A percentile compares a stretch with the other conserved stretches of the same genome.
These are phyloP conservation scores for Bothrops jararaca DNA, from an alignment of 2,113 vertebrate genomes.

Conservation along the genomic window DNA sequence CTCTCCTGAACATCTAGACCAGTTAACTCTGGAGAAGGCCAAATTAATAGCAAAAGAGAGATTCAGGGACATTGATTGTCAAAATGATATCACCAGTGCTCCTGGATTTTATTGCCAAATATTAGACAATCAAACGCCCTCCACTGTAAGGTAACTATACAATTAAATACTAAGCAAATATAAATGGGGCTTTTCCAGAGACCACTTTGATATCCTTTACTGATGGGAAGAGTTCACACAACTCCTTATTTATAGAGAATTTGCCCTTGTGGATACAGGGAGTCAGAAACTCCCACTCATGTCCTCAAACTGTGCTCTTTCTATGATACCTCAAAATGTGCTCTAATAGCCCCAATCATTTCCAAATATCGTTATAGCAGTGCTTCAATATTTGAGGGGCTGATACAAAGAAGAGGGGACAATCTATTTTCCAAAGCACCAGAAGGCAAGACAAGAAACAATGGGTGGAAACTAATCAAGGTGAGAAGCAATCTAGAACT, in stretches of 20 bases:
- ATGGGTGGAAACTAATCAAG: not conserved
- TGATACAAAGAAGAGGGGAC: not conserved
- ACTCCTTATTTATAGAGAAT: not conserved
- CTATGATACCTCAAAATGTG: not conserved
- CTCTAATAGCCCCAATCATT: not conserved
- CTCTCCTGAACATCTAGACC: not conserved
- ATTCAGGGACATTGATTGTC: not conserved
- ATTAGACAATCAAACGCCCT: not conserved
- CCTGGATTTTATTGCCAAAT: not conserved
- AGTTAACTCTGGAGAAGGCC: not conserved
- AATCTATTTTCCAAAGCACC: not conserved
- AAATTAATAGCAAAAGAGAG: not conserved
- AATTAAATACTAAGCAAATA: not conserved
- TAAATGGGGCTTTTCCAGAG: no score
- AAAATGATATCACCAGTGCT: not conserved
- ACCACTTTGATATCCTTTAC: not conserved
- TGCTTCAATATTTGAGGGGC: not conserved
- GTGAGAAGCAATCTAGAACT: not conserved
- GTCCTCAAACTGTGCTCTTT: not conserved
- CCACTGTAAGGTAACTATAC: not conserved
- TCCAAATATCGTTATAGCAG: not conserved
- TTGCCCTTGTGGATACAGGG: not conserved
- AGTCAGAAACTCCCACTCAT: not conserved
- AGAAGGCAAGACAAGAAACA: not conserved
- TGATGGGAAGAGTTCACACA: not conserved